Base-by-base conservation (phyloP, 2,888 invertebrate genomes). In the Lacanobia wlatinum region DNA sequence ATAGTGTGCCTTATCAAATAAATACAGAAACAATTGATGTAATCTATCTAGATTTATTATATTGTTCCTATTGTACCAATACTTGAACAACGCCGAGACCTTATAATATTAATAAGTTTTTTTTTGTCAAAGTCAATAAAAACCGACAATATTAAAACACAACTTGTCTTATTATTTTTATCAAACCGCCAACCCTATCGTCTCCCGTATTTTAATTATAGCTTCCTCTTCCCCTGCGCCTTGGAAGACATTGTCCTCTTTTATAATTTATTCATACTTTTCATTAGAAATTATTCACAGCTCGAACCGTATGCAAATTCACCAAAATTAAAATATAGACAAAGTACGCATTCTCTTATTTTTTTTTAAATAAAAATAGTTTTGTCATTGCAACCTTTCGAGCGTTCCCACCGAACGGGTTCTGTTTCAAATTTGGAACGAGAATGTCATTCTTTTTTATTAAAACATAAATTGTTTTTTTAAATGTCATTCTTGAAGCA, bases 211-310 rank as follows among this genome's bases (percentile, higher is more conserved):
- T 95, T 96, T 96, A 96, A 96, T 96, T 95, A 95, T 90, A 90
- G 86, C 91, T 91, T 93, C 92, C 91, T 91, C 92, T 90, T 93
- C 94, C 94, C 94, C 89, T 88, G 86, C 87, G 83, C 86, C 91
- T 92, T 87, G 82, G 43, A 95, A 95, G 95, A 95, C 91, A 94
- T 95, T 94, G 94, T 94, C 88, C 90, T 88, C 73, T 74, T 83
- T 87, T 83, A 90, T 94, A 95, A 95, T 95, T 92, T 92, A 95
- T 96, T 95, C 94, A 94, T 91, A 90, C 89, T 92, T 93, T 92
- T 91, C 91, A 92, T 93, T 91, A 93, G 88, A 93, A 92, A 91
- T 91, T 89, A 92, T 91, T 90, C 88, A 89, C 87, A 89, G 87
- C 87, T 86, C 88, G 87, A 88, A 87, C 85, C 89, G 85, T 89